These are phyloP conservation scores for Luffia ferchaultella DNA, from an alignment of 2,888 invertebrate genomes.

Conservation along the genomic window DNA sequence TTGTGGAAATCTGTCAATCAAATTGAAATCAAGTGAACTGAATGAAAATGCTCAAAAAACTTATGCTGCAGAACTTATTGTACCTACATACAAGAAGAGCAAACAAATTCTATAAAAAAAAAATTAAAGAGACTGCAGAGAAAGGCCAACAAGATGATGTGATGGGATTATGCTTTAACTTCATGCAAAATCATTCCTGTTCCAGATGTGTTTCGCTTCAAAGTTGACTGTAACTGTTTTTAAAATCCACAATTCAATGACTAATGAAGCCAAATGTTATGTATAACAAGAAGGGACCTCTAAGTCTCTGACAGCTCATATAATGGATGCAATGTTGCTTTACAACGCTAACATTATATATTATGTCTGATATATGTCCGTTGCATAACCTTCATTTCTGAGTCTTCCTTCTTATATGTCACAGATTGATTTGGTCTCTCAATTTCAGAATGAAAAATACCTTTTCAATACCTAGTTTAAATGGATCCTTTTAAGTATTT, in stretches of 20 bases:
- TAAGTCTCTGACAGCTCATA: too few species aligned
- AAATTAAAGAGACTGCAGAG: slow-evolving; percentile 2
- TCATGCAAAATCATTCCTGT: slow-evolving; percentile 12
- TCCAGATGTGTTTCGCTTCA: slow-evolving; percentile 9
- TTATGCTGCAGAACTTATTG: slow-evolving; percentile 7
- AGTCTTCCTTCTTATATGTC: too few species aligned
- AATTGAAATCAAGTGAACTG: slow-evolving; percentile 1
- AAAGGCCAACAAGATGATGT: slow-evolving; percentile 4
- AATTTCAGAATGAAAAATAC: too few species aligned
- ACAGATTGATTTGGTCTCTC: too few species aligned
- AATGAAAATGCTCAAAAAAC: not conserved
- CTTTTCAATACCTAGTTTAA: too few species aligned
- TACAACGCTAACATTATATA: too few species aligned
- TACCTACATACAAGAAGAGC: slow-evolving; percentile 11
- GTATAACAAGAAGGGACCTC: not conserved
- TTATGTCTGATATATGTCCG: too few species aligned
- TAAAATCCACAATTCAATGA: slow-evolving; percentile 5
- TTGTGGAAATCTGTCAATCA: slow-evolving; percentile 1
- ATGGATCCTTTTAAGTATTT: too few species aligned
- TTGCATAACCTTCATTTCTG: too few species aligned
- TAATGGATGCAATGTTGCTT: too few species aligned
- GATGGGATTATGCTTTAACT: slow-evolving; percentile 6
- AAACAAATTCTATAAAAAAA: slow-evolving; percentile 11
- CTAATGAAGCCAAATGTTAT: not conserved
- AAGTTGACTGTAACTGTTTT: slow-evolving; percentile 7